Evolutionary conservation across 2,113 vertebrate genomes (phyloP).

Genomic region (Malurus melanocephalus): DNA sequence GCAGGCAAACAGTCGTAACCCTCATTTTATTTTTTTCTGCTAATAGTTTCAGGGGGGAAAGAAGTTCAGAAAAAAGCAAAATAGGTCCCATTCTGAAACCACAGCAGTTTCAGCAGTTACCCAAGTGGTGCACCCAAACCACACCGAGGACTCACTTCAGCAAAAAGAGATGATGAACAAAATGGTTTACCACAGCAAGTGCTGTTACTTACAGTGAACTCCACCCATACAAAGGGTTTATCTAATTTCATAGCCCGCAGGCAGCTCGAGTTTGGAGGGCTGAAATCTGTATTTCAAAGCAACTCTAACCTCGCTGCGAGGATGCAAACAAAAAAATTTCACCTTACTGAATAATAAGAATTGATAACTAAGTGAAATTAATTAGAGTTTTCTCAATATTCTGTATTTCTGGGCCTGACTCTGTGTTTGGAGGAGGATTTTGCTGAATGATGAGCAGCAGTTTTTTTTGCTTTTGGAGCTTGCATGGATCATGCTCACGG

Average conservation of each 20-base stretch:
- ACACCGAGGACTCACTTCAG: conserved; percentile 69
- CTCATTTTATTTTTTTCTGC: not conserved
- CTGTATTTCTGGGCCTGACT: not conserved
- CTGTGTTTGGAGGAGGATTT: not conserved
- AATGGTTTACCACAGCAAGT: conserved; percentile 71
- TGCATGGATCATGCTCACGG: not conserved
- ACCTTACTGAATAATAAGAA: not conserved
- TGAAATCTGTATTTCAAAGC: not conserved
- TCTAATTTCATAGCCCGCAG: conserved; percentile 37
- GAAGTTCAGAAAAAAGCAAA: conserved; percentile 63
- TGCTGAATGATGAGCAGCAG: not conserved
- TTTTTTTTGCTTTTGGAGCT: not conserved
- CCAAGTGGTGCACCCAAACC: conserved; percentile 78
- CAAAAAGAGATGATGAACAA: conserved; percentile 68
- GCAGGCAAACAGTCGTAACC: conserved; percentile 28
- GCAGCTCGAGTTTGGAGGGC: not conserved
- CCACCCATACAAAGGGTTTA: conserved; percentile 63
- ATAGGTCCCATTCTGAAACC: conserved; percentile 73
- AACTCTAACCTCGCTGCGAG: not conserved
- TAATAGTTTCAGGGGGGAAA: conserved; percentile 31
- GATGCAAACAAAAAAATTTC: not conserved
- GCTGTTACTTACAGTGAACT: conserved; percentile 53
- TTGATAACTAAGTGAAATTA: not conserved
- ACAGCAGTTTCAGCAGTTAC: conserved; percentile 83
- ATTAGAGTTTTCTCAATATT: not conserved